phyloP scores from a whole-genome alignment of 2,888 invertebrate species.

The Hemithea aestivaria region DNA sequence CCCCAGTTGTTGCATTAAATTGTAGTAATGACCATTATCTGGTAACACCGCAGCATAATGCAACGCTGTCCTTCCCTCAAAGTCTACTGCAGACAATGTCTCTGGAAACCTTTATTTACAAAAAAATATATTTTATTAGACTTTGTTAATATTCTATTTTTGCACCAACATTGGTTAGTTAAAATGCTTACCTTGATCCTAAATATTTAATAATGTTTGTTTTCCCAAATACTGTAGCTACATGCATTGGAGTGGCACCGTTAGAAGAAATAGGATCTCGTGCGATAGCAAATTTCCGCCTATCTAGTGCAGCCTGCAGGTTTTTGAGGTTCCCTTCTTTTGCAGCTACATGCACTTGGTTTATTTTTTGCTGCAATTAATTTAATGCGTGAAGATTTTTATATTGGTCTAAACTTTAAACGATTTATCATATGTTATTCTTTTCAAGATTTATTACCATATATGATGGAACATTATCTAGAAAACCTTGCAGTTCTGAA shows the following conservation, averaged over 20 bases:
- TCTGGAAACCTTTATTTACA: slow-evolving; percentile 85
- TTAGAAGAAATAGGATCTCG: slow-evolving; percentile 90
- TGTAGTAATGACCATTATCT: slow-evolving; percentile 93
- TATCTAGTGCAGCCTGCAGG: slow-evolving; percentile 90
- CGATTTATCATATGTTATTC: not conserved
- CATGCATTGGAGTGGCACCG: slow-evolving; percentile 92
- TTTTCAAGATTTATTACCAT: slow-evolving; percentile 80
- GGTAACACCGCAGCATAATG: slow-evolving; percentile 92
- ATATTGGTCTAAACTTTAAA: too few species aligned
- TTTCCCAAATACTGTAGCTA: slow-evolving; percentile 91
- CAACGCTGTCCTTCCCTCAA: slow-evolving; percentile 90
- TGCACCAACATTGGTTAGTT: too few species aligned
- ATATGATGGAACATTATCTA: slow-evolving; percentile 91
- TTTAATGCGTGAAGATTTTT: slow-evolving; percentile 29
- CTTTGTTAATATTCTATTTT: too few species aligned
- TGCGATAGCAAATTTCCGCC: slow-evolving; percentile 94
- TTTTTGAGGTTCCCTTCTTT: slow-evolving; percentile 90
- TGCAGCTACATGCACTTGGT: slow-evolving; percentile 91
- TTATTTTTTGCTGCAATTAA: slow-evolving; percentile 87
- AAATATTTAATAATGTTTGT: slow-evolving; percentile 86
- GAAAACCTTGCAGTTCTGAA: slow-evolving; percentile 90
- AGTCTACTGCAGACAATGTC: slow-evolving; percentile 88
- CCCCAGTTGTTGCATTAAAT: slow-evolving; percentile 90
- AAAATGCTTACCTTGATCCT: slow-evolving; percentile 73
- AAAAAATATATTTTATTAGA: too few species aligned